A percentile compares a stretch with the other conserved stretches of the same genome.
phyloP scores from a whole-genome alignment of 2,888 invertebrate species.

The Dolichopus griseipennis region DNA sequence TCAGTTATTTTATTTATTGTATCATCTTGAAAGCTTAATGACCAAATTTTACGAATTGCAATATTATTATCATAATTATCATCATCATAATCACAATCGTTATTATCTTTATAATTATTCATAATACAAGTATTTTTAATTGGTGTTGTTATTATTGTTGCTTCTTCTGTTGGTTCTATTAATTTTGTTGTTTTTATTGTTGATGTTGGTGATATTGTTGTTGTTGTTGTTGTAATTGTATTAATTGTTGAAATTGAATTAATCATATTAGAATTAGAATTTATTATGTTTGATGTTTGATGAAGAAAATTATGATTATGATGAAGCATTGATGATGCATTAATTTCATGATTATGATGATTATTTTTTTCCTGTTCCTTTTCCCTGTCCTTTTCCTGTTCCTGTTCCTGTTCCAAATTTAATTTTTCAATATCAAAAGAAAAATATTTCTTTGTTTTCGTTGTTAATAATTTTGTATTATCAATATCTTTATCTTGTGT shows the following conservation, averaged over 20 bases:
- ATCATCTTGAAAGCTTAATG: background rate
- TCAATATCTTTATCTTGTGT: constrained; percentile 25
- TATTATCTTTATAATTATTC: too few species aligned
- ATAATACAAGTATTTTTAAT: too few species aligned
- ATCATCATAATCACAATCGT: background rate
- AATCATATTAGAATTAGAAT: background rate
- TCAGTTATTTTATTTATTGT: constrained; percentile 29
- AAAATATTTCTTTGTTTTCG: constrained; percentile 28
- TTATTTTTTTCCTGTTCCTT: background rate
- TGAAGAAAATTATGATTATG: background rate
- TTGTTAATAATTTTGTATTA: constrained; percentile 28
- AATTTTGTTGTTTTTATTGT: too few species aligned
- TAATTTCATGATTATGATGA: background rate
- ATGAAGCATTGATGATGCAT: background rate
- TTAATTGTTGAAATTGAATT: background rate
- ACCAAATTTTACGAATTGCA: background rate
- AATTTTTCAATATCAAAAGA: constrained; percentile 29
- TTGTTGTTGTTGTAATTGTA: background rate
- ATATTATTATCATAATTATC: background rate
- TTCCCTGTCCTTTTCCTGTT: background rate
- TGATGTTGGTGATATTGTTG: background rate
- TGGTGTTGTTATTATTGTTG: too few species aligned
- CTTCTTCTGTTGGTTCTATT: too few species aligned
- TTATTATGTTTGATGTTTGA: background rate
- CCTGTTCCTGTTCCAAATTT: background rate